Evolutionary conservation across 2,888 invertebrate species (phyloP).

Genomic region (Junonia oenone): DNA sequence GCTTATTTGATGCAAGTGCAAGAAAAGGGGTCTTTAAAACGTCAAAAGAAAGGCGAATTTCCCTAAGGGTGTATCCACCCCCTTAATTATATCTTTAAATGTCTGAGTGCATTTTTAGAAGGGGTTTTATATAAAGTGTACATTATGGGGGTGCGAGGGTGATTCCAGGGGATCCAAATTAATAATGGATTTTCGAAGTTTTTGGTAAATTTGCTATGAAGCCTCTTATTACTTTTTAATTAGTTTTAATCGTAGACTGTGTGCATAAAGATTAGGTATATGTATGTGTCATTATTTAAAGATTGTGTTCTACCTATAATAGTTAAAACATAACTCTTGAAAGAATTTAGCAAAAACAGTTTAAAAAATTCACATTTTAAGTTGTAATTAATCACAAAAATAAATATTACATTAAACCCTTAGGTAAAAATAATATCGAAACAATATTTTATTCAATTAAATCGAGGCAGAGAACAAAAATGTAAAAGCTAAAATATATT

Average conservation of each 20-base stretch:
- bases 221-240: constrained; percentile 25
- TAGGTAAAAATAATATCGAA: too few relatives aligned
- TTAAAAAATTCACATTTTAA: too few relatives aligned
- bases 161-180: constrained; percentile 36
- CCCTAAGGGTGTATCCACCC: constrained; percentile 62
- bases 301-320: too few relatives aligned
- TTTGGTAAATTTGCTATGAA: constrained; percentile 33
- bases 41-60: constrained; percentile 75
- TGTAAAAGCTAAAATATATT: too few relatives aligned
- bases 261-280: neutral
- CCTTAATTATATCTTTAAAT: constrained; percentile 79
- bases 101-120: constrained; percentile 75
- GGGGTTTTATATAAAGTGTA: constrained; percentile 45
- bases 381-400: too few relatives aligned
- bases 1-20: constrained; percentile 42
- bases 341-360: too few relatives aligned
- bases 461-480: too few relatives aligned
- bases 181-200: constrained; percentile 40
- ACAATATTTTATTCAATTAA: too few relatives aligned
- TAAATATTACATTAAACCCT: too few relatives aligned
- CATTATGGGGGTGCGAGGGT: constrained; percentile 30
- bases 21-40: constrained; percentile 74
- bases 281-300: too few relatives aligned
- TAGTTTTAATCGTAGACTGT: constrained; percentile 10
- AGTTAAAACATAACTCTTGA: too few relatives aligned